Evolutionary conservation across 1,140 invertebrate genomes (phyloP), one percentile per base, ranked within the genome.

Genomic region (Meloidogyne floridensis): DNA sequence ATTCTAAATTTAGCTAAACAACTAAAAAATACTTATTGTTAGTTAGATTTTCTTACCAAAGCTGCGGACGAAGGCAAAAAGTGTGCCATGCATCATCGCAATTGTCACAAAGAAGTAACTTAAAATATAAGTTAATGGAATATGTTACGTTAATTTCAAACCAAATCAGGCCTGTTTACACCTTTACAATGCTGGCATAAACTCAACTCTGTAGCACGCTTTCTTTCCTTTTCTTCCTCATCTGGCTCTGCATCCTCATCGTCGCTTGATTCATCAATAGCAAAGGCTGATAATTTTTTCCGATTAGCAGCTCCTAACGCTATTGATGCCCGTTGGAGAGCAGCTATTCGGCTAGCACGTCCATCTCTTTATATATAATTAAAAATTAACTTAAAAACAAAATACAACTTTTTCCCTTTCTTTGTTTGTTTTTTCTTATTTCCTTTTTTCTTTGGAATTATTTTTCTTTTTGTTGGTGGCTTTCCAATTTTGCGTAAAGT

Each of bases 31-130:
- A 2, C 56, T 9, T 59, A 15, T 59, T 59, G 13, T 15, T 59
- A 56, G 54, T 56, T 56, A 11, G n/a, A 18, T n/a, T n/a, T 13
- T 15, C 15, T 65, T 65, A 65, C 82, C 83, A 85, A 32, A 88
- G 83, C 13, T 59, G 81, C 11, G 87, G 87, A 65, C 80, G 83
- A 2, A 90, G 83, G 71, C 87, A 88, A 56, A 76, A 88, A 0
- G 87, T 88, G 79, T 88, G 87, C 87, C 88, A 88, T 1, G 87
- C 87, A 77, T 88, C 85, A 70, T 88, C 88, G 73, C 90, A 90
- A 56, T 78, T 82, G 71, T 90, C 88, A 75, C 96, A 98, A 5
- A 99, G 92, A 69, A 99, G 91, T 95, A 99, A 97, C 80, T 93
- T 94, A 87, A 86, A n/a, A 51, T 13, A 0, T 42, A 79, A 77